These are phyloP conservation scores for Labeo rohita DNA, from an alignment of 2,113 vertebrate species.

Conservation along the genomic window DNA sequence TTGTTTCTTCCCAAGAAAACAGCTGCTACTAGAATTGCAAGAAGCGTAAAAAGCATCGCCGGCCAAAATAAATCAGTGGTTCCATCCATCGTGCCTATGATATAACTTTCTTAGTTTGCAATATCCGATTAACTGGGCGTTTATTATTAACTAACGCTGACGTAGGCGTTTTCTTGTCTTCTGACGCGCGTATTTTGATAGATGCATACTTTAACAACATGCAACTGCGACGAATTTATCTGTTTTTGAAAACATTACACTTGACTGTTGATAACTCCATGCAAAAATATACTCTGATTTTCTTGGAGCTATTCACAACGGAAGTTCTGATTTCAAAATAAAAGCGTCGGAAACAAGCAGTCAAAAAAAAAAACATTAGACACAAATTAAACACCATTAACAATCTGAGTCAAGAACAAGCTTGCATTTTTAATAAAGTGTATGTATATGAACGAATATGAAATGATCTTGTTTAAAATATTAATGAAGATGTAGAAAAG, in stretches of 20 bases:
- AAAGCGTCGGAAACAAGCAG: not conserved
- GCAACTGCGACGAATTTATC: not conserved
- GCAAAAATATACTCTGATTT: not conserved
- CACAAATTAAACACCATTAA: not conserved
- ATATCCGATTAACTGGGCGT: not conserved
- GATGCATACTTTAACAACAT: not conserved
- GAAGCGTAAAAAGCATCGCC: not conserved
- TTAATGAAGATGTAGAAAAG: not conserved
- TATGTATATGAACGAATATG: not conserved
- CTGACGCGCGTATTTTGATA: not conserved
- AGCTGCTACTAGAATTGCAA: constrained; percentile 30
- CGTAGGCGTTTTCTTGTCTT: not conserved
- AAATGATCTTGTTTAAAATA: not conserved
- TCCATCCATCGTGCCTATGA: constrained; percentile 5
- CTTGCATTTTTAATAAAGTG: not conserved
- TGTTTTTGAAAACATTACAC: not conserved
- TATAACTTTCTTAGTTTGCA: not conserved
- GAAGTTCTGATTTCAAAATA: constrained; percentile 32
- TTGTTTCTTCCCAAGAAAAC: not conserved
- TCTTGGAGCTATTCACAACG: not conserved
- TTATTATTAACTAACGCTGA: constrained; percentile 1
- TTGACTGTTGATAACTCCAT: not conserved
- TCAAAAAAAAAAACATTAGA: not conserved
- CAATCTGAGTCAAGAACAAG: too few species aligned
- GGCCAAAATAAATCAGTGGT: not conserved